phyloP scores from a whole-genome alignment of 2,113 vertebrate genomes.

The Elachura formosa region DNA sequence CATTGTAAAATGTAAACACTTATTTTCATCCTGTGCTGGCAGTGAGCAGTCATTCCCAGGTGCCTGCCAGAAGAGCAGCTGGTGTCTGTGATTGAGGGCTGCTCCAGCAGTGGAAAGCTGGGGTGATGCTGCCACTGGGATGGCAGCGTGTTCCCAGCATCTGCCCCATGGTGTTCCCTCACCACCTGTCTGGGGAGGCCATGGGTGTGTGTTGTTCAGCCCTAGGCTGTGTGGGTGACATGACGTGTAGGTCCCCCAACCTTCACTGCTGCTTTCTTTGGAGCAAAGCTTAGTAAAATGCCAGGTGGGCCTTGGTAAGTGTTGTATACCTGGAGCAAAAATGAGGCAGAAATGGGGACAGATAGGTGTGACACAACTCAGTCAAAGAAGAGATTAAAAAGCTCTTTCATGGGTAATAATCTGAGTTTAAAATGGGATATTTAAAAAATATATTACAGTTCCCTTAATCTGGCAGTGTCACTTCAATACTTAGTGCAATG shows the following conservation, averaged over 20 bases:
- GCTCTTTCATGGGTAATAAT: not conserved
- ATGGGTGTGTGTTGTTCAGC: accelerated
- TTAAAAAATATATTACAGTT: not conserved
- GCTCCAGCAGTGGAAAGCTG: not conserved
- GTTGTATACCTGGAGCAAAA: not conserved
- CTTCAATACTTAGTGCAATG: not conserved
- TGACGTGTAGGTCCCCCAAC: accelerated
- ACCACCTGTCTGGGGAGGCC: accelerated
- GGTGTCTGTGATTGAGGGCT: accelerated
- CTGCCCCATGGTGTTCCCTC: accelerated
- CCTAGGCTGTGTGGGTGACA: accelerated
- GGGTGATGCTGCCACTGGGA: accelerated
- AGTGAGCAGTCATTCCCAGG: accelerated
- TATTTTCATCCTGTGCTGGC: accelerated
- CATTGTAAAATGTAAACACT: not conserved
- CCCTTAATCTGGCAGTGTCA: not conserved
- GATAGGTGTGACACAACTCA: not conserved
- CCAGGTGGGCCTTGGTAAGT: not conserved
- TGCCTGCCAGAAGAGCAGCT: not conserved
- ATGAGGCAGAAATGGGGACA: not conserved
- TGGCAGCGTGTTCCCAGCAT: accelerated
- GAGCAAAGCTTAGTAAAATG: not conserved
- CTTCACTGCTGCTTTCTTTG: not conserved
- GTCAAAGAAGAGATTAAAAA: not conserved
- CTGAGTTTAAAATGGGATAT: not conserved